Evolutionary conservation across 2,113 vertebrate species (phyloP), one percentile per base, ranked within the genome.

Genomic region (Cyphomyrus plagiostoma): DNA sequence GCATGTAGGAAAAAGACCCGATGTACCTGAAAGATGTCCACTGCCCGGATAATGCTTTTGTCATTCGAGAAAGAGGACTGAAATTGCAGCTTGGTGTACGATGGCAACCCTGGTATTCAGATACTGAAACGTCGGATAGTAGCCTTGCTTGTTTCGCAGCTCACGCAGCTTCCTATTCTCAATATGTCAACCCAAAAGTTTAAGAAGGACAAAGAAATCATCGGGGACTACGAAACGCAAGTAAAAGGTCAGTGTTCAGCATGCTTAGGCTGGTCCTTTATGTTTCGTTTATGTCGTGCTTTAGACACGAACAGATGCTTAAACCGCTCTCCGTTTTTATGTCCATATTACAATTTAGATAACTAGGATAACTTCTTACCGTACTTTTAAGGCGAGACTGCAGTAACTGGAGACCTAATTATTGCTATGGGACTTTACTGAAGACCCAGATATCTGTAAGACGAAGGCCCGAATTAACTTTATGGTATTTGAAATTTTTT

Each of bases 141-240:
- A 80, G 35, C 45, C 19, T 49, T 49, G 46, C 42, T 85, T 45
- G 35, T 85, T 49, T 85, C 82, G 17, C 42, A 4, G 82, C 42
- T 11, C 23, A 23, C 8, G 45, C 42, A n/a, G 42, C 10, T 26
- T 49, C 46, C 21, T 70, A n/a, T 49, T 85, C 10, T 80, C 93
- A 3, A 95, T 93, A 98, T 98, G 97, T 97, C 97, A 96, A 97
- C 97, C 92, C 97, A 98, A 92, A 98, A 96, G 96, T 97, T 97
- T 94, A 99, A 97, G 97, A 99, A 99, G 95, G 98, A 99, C 97
- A 99, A 99, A 96, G 98, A 99, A 94, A 99, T 99, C 94, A 98
- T 98, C 88, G 96, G 96, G 0, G 98, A 99, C 92, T 99, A 99
- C 95, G 98, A 99, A 94, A 97, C 97, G 90, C 98, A 99, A 96